These are phyloP conservation scores for Oreochromis niloticus DNA, from an alignment of 2,113 vertebrate genomes.

Conservation along the genomic window DNA sequence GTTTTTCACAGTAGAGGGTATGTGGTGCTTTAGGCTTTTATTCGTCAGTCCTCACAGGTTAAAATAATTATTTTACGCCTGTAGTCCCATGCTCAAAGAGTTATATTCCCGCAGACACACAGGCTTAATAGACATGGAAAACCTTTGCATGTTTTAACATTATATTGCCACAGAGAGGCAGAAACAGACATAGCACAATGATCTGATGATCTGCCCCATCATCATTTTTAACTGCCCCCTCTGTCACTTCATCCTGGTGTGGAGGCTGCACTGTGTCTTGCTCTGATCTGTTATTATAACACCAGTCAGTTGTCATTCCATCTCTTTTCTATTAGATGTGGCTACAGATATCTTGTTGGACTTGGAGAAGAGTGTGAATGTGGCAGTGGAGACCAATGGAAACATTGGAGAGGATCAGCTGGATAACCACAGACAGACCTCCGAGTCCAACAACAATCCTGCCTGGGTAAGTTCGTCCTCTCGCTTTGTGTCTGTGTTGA, in stretches of 20 bases:
- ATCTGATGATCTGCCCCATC: not conserved
- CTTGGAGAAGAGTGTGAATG: slow-evolving; percentile 71
- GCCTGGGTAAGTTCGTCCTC: slow-evolving; percentile 73
- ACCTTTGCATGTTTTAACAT: not conserved
- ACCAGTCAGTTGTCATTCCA: not conserved
- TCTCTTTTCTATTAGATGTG: slow-evolving; percentile 58
- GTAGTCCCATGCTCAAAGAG: not conserved
- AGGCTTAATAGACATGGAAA: not conserved
- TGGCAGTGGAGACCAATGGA: slow-evolving; percentile 54
- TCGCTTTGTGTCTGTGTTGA: not conserved
- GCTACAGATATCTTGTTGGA: slow-evolving; percentile 81
- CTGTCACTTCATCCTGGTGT: not conserved
- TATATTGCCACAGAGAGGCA: not conserved
- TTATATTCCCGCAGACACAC: not conserved
- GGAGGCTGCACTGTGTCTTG: not conserved
- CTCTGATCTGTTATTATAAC: not conserved
- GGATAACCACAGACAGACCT: slow-evolving; percentile 41
- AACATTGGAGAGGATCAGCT: slow-evolving; percentile 28
- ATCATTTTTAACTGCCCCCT: not conserved
- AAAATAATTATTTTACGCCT: not conserved
- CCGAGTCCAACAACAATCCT: slow-evolving; percentile 68
- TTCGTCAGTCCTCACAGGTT: not conserved
- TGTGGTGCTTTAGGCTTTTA: not conserved
- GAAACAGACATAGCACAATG: not conserved
- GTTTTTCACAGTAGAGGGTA: not conserved